Conservation (phyloP, 2,113 vertebrate species). For the Camarhynchus parvulus region DNA sequence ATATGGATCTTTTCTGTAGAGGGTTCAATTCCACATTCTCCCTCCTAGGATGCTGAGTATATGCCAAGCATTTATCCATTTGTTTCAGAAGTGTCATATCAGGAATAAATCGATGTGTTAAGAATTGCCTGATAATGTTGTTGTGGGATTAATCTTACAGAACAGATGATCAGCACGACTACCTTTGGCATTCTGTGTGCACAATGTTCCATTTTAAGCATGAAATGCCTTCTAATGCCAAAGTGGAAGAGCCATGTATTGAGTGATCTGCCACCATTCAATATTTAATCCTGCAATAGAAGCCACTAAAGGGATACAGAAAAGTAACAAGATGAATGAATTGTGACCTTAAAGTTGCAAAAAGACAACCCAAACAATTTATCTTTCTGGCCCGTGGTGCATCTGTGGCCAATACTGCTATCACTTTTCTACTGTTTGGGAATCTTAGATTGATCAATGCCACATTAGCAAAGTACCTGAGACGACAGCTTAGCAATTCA, state of each 20-base stretch:
- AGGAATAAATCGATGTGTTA: slow-evolving; percentile 77
- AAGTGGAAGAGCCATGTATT: slow-evolving; percentile 73
- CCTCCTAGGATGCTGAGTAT: slow-evolving; percentile 56
- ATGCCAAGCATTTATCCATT: slow-evolving; percentile 68
- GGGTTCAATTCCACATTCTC: slow-evolving; percentile 18
- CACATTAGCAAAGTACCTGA: slow-evolving; percentile 78
- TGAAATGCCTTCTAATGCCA: slow-evolving; percentile 76
- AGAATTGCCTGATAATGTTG: slow-evolving; percentile 80
- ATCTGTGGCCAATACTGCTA: slow-evolving; percentile 79
- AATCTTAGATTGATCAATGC: slow-evolving; percentile 83
- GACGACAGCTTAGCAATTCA: slow-evolving; percentile 69
- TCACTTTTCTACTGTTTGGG: slow-evolving; percentile 68
- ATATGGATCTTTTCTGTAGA: not conserved
- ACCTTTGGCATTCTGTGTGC: slow-evolving; percentile 78
- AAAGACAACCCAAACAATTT: slow-evolving; percentile 93
- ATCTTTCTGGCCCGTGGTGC: slow-evolving; percentile 83
- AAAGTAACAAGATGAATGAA: slow-evolving; percentile 92
- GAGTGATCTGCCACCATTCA: slow-evolving; percentile 84
- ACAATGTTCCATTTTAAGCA: slow-evolving; percentile 71
- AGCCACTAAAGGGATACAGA: slow-evolving; percentile 89
- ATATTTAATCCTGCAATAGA: slow-evolving; percentile 90
- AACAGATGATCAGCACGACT: slow-evolving; percentile 75
- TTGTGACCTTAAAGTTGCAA: slow-evolving; percentile 90
- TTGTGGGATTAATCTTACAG: slow-evolving; percentile 81
- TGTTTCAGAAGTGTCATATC: slow-evolving; percentile 77